Evolutionary conservation across 2,113 vertebrate genomes (phyloP).

Genomic region (Cololabis saira): DNA sequence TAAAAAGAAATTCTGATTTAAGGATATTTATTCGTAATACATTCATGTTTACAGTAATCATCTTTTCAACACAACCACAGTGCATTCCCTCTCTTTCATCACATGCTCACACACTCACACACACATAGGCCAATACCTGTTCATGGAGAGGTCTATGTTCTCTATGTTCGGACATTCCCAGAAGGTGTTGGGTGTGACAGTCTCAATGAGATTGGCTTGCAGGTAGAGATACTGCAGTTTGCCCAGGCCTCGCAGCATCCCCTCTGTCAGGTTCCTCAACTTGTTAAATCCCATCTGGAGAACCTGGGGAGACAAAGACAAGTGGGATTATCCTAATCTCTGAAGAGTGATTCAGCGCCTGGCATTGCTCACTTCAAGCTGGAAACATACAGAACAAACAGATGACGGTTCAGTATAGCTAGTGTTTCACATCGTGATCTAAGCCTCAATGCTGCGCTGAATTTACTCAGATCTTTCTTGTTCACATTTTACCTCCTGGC

Average conservation of each 20-base stretch:
- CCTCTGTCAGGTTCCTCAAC: slow-evolving; percentile 95
- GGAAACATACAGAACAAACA: slow-evolving; percentile 58
- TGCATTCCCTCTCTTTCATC: background rate
- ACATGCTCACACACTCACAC: background rate
- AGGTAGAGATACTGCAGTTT: slow-evolving; percentile 98
- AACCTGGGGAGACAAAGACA: slow-evolving; percentile 73
- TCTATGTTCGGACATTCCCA: slow-evolving; percentile 96
- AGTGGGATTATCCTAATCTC: slow-evolving; percentile 77
- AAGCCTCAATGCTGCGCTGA: slow-evolving; percentile 41
- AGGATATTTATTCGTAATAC: too few species aligned
- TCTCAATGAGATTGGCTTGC: slow-evolving; percentile 97
- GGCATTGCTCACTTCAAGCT: slow-evolving; percentile 45
- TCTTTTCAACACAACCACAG: background rate
- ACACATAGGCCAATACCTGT: slow-evolving; percentile 72
- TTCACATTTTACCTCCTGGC: slow-evolving; percentile 57
- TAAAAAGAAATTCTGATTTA: too few species aligned
- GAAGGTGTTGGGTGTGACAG: slow-evolving; percentile 93
- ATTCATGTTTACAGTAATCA: too few species aligned
- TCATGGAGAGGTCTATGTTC: slow-evolving; percentile 99
- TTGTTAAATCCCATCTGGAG: slow-evolving; percentile 82
- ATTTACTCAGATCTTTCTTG: slow-evolving; percentile 51
- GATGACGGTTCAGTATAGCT: slow-evolving; percentile 47
- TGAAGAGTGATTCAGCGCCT: slow-evolving; percentile 41
- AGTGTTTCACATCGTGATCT: slow-evolving; percentile 64
- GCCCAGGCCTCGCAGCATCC: slow-evolving; percentile 93